A percentile compares a stretch with the other conserved stretches of the same genome.
Evolutionary conservation across 2,797 vertebrate genomes (phyloP).

Genomic region (Tinamus major): DNA sequence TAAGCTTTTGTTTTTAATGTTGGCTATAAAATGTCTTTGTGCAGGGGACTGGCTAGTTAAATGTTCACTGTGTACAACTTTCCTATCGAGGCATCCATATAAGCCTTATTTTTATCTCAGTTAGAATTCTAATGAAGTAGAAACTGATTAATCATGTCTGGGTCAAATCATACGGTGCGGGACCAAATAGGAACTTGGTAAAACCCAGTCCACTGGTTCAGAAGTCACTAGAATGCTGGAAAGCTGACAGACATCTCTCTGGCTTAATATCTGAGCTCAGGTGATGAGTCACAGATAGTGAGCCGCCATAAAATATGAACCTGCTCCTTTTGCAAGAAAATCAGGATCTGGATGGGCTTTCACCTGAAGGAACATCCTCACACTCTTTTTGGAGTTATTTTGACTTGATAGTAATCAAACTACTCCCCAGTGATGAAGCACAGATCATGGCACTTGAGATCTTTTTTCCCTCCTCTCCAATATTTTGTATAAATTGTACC

Average conservation of each 20-base stretch:
- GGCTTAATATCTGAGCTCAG: not conserved
- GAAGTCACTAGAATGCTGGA: not conserved
- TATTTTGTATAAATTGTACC: not conserved
- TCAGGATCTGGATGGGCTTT: not conserved
- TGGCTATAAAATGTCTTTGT: not conserved
- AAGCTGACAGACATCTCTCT: not conserved
- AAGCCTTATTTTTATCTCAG: accelerated
- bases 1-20: not conserved
- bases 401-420: not conserved
- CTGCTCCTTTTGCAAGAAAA: not conserved
- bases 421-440: not conserved
- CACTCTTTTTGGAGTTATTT: not conserved
- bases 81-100: not conserved
- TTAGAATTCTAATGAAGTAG: not conserved
- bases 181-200: accelerated
- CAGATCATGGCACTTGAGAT: not conserved
- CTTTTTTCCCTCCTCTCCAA: not conserved
- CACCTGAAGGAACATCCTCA: not conserved
- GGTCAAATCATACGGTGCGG: not conserved
- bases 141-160: not conserved
- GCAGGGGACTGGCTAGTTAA: not conserved
- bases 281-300: not conserved
- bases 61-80: not conserved
- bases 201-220: not conserved
- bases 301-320: not conserved